These are phyloP conservation scores for Brachionus asplanchnoidis DNA, from an alignment of 1,140 invertebrate genomes.

Conservation along the genomic window DNA sequence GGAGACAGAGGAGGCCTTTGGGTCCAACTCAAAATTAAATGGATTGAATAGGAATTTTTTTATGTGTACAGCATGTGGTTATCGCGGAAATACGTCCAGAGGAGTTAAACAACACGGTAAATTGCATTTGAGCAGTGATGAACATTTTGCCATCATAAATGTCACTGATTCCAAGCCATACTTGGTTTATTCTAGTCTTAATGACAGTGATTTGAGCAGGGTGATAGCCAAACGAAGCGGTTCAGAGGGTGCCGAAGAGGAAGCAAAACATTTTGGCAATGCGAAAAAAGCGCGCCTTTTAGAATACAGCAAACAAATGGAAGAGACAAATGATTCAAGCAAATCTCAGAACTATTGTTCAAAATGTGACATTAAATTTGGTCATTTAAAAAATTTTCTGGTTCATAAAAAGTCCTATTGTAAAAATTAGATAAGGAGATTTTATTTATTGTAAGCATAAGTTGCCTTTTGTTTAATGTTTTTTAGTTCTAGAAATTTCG, in stretches of 20 bases:
- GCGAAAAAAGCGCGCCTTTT: background rate
- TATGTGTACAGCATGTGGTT: slow-evolving; percentile 85
- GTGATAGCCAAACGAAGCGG: background rate
- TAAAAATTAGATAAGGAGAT: slow-evolving; percentile 49
- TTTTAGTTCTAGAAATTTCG: background rate
- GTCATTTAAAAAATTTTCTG: slow-evolving; percentile 78
- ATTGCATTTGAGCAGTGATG: slow-evolving; percentile 79
- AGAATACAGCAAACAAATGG: background rate
- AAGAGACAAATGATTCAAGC: slow-evolving; percentile 35
- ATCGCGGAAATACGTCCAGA: slow-evolving; percentile 87
- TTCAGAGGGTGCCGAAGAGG: background rate
- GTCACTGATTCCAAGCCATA: slow-evolving; percentile 65
- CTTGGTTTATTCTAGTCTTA: slow-evolving; percentile 48
- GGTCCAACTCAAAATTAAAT: slow-evolving; percentile 60
- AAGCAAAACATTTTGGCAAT: background rate
- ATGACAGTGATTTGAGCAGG: slow-evolving; percentile 38
- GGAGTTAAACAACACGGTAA: slow-evolving; percentile 97
- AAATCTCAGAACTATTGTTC: slow-evolving; percentile 68
- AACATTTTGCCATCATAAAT: slow-evolving; percentile 80
- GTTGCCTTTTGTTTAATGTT: background rate
- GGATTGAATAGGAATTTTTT: slow-evolving; percentile 73
- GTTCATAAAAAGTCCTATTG: slow-evolving; percentile 95
- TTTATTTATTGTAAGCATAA: background rate
- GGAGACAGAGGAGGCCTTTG: background rate
- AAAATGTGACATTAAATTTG: slow-evolving; percentile 89